Percentiles rank a stretch among this genome's conserved stretches.
Evolutionary conservation across 2,113 vertebrate species (phyloP).

Genomic region (Kobus ellipsiprymnus): DNA sequence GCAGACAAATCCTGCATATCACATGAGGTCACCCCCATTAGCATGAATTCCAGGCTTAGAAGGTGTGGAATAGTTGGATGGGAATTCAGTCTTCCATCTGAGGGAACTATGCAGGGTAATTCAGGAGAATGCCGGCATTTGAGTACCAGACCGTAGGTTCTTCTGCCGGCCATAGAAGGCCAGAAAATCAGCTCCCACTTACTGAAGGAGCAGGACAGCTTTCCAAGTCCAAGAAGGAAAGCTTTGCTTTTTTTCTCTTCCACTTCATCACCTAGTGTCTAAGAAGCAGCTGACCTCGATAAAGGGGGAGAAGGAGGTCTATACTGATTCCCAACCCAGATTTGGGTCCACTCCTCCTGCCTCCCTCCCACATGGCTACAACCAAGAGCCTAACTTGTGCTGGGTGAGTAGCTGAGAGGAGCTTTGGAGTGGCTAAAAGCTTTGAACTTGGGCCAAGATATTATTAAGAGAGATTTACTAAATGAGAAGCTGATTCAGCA

Average conservation of each 20-base stretch:
- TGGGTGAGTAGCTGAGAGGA: neutral
- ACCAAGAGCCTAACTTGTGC: neutral
- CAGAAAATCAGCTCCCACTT: neutral
- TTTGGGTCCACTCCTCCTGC: neutral
- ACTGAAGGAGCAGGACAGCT: neutral
- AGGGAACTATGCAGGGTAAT: neutral
- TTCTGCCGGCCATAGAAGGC: neutral
- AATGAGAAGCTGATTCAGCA: neutral
- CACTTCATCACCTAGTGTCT: neutral
- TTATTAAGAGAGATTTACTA: neutral
- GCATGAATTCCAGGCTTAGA: neutral
- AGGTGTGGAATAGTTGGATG: neutral
- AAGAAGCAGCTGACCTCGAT: neutral
- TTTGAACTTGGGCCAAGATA: neutral
- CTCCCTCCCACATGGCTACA: neutral
- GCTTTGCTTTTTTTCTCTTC: neutral
- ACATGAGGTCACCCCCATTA: neutral
- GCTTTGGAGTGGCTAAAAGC: neutral
- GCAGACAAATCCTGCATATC: neutral
- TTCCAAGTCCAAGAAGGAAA: neutral
- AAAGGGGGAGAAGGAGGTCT: neutral
- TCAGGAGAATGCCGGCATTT: neutral
- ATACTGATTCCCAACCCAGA: neutral
- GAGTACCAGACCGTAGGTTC: fast-evolving
- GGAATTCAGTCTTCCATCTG: neutral